phyloP scores from a whole-genome alignment of 2,888 invertebrate genomes.

The Drosophila affinis region DNA sequence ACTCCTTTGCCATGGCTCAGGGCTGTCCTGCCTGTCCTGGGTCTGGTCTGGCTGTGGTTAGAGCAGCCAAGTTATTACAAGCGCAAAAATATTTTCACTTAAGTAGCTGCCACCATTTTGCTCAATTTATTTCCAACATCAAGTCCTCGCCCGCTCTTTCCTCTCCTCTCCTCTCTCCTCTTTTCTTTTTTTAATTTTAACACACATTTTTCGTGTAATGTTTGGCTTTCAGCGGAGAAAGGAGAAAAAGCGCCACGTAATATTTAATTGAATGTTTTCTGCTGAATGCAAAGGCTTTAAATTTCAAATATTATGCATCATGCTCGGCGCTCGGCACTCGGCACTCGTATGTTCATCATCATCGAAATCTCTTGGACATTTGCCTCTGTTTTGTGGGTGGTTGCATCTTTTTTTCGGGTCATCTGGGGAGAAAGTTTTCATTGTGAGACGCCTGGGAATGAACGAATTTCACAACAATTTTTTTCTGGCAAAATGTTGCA shows the following conservation, averaged over 20 bases:
- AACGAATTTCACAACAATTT: slow-evolving; percentile 25
- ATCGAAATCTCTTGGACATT: slow-evolving; percentile 32
- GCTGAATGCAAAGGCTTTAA: slow-evolving; percentile 18
- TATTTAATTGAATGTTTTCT: slow-evolving; percentile 46
- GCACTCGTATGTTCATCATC: slow-evolving; percentile 7
- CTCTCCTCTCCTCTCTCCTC: not conserved
- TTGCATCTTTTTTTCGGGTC: slow-evolving; percentile 28
- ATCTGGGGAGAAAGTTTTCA: slow-evolving; percentile 27
- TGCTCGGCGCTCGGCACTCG: not conserved
- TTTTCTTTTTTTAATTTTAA: slow-evolving; percentile 62
- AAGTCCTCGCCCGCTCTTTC: slow-evolving; percentile 14
- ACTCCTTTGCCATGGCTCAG: slow-evolving; percentile 17
- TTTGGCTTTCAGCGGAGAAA: slow-evolving; percentile 41
- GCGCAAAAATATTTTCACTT: slow-evolving; percentile 76
- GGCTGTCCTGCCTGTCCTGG: not conserved
- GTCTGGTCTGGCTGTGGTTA: slow-evolving; percentile 27
- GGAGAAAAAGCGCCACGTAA: slow-evolving; percentile 35
- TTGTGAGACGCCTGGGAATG: slow-evolving; percentile 20
- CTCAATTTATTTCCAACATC: slow-evolving; percentile 75
- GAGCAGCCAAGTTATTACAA: slow-evolving; percentile 74
- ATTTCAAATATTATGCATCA: slow-evolving; percentile 26
- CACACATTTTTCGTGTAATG: slow-evolving; percentile 49
- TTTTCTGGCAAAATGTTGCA: slow-evolving; percentile 27
- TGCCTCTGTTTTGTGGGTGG: slow-evolving; percentile 27
- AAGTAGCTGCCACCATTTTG: slow-evolving; percentile 78